Evolutionary conservation across 2,797 vertebrate species (phyloP), one percentile per base, ranked within the genome.

Genomic region (Eulemur albifrons): DNA sequence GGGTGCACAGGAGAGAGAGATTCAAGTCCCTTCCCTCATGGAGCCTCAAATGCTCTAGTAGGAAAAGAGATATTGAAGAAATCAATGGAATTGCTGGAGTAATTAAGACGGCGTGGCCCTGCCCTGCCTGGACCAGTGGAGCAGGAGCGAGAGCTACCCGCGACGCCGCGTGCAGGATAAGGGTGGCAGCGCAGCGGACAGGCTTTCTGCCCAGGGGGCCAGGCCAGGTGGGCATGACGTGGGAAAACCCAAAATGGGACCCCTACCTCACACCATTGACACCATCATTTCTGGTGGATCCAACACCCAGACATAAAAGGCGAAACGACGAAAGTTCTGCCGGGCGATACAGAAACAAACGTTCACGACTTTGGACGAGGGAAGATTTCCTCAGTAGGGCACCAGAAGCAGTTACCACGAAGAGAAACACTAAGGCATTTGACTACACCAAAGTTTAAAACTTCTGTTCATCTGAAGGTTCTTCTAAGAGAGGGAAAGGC

Each of bases 131-230:
- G 43, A 11, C 59, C 1, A 2, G 12, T 0, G 4, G 32, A 40
- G 73, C 7, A 0, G 40, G 48, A 45, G 23, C 54, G 1, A 30
- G 40, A 69, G 5, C 81, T 27, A 13, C 30, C 3, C 5, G 1
- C 13, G 40, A 23, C 7, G 5, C 43, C 15, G 0, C 0, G 0
- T 0, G 14, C 5, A 9, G 0, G n/a, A 63, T 4, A 27, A 27
- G 21, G 48, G 69, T 6, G 54, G 40, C 35, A 67, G 52, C 3
- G 0, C 0, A 38, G 17, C 54, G 30, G 12, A 27, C 32, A 0
- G 14, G 5, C 12, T 9, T 30, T 27, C 43, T 9, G 2, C 0
- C 0, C 15, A 0, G 0, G 0, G 50, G 14, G 86, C 73, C 1
- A 0, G 45, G 69, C 48, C 76, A 30, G 4, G 15, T 0, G 1